These are phyloP conservation scores for Poecilia picta DNA, from an alignment of 2,797 vertebrate genomes.

Conservation along the genomic window DNA sequence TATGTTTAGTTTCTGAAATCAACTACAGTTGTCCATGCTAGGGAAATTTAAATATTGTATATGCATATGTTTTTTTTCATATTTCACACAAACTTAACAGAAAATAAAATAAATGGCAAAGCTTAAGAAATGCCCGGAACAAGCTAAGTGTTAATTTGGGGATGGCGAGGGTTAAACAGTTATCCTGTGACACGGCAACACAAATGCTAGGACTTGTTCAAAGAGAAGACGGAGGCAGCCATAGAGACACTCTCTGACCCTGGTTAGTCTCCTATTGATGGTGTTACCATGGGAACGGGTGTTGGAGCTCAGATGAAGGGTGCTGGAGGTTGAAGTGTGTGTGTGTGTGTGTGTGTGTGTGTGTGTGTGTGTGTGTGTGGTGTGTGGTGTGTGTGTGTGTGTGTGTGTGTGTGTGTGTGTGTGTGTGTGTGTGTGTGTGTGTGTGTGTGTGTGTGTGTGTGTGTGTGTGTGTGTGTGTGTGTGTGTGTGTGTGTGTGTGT, in stretches of 20 bases:
- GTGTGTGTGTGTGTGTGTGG: too few relatives aligned
- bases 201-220: slow-evolving; percentile 70
- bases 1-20: slow-evolving; percentile 28
- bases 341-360: not conserved
- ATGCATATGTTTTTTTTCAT: not conserved
- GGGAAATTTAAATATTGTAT: not conserved
- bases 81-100: slow-evolving; percentile 20
- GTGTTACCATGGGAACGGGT: slow-evolving; percentile 81
- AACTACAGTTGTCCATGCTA: slow-evolving; percentile 25
- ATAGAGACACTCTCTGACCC: slow-evolving; percentile 68
- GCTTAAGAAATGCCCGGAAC: slow-evolving; percentile 16
- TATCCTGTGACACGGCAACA: slow-evolving; percentile 58
- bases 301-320: slow-evolving; percentile 67
- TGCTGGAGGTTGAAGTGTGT: slow-evolving; percentile 57
- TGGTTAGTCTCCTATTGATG: slow-evolving; percentile 64
- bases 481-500: too few relatives aligned
- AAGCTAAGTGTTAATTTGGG: slow-evolving; percentile 26
- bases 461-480: too few relatives aligned
- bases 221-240: slow-evolving; percentile 26
- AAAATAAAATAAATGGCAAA: slow-evolving; percentile 11
- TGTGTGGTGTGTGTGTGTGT: too few relatives aligned
- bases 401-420: too few relatives aligned
- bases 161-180: slow-evolving; percentile 38
- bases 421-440: too few relatives aligned
- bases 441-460: too few relatives aligned